Conservation (phyloP, 2,888 invertebrate genomes). For the Thymelicus lineola region DNA sequence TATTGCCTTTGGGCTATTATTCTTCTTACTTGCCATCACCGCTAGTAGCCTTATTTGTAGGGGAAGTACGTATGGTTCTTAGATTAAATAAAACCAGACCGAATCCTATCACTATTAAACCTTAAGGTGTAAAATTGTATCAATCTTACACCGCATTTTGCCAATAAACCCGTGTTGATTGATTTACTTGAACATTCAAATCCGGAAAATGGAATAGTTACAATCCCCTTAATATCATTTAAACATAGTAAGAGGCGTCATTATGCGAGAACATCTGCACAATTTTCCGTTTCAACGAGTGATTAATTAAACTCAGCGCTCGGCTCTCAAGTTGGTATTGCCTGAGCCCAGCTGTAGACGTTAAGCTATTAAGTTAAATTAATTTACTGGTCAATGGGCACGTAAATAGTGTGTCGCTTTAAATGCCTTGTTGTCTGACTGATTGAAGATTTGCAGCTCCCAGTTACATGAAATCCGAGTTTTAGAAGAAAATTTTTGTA, state of each 20-base stretch:
- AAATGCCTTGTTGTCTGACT: not conserved
- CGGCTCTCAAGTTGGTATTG: constrained; percentile 12
- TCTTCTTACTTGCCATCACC: too few species aligned
- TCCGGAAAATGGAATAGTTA: constrained; percentile 37
- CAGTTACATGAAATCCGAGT: not conserved
- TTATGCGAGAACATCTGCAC: constrained; percentile 70
- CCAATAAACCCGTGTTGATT: constrained; percentile 28
- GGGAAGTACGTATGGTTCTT: too few species aligned
- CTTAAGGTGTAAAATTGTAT: not conserved
- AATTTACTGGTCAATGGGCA: constrained; percentile 18
- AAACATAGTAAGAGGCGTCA: constrained; percentile 50
- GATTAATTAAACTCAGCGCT: constrained; percentile 65
- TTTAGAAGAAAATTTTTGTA: too few species aligned
- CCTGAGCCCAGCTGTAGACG: constrained; percentile 23
- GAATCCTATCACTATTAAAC: not conserved
- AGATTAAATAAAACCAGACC: not conserved
- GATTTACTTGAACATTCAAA: constrained; percentile 31
- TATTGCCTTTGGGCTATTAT: too few species aligned
- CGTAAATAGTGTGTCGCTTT: constrained; percentile 3
- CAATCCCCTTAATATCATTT: constrained; percentile 25
- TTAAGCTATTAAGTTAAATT: constrained; percentile 34
- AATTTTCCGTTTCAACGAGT: constrained; percentile 71
- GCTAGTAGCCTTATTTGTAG: too few species aligned
- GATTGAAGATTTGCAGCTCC: not conserved
- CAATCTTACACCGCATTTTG: constrained; percentile 13